Base-by-base conservation (phyloP, 2,888 invertebrate genomes). In the Melipona beecheii region DNA sequence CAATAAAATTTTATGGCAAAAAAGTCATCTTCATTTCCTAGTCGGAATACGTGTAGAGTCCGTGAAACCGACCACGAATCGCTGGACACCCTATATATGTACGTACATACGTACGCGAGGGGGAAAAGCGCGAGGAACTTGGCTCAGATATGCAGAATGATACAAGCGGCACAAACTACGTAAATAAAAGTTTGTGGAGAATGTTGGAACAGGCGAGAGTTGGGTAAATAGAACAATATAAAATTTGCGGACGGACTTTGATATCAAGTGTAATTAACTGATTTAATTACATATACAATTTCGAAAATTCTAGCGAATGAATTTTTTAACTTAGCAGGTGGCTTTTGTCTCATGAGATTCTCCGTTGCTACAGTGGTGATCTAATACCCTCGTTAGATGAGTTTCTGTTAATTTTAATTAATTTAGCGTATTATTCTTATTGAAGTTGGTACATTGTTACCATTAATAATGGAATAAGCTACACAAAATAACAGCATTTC, bases 71-170 rank as follows among this genome's bases (percentile, higher is more conserved):
- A 36, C 36, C 36, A 36, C 43, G 43, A 43, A 9, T 43, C 43
- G 43, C 43, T 9, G 9, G 43, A 43, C 43, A 43, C 43, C 43
- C 43, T 43, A 43, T 43, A 43, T 43, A 6, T 43, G 43, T 43
- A 43, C 1, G 9, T 43, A 43, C 43, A 43, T 43, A 9, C 9
- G 11, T 43, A 43, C 9, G 36, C 36, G 36, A 31, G 31, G 31
- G 31, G 31, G 31, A 31, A 31, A 31, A 31, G 6, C 36, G 36
- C 36, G 36, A 43, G 43, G 1, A 43, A 43, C 43, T 43, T 43
- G 43, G 62, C 73, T 19, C 31, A 24, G 36, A 62, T 60, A 52
- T 62, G 15, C 62, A 24, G 50, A 62, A 62, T 11, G 73, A 62
- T 62, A 31, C 71, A 56, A 71, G n/a, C 62, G 21, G 54, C 27